Base-by-base conservation (phyloP, 2,888 invertebrate genomes). In the Dolichopus griseipennis region DNA sequence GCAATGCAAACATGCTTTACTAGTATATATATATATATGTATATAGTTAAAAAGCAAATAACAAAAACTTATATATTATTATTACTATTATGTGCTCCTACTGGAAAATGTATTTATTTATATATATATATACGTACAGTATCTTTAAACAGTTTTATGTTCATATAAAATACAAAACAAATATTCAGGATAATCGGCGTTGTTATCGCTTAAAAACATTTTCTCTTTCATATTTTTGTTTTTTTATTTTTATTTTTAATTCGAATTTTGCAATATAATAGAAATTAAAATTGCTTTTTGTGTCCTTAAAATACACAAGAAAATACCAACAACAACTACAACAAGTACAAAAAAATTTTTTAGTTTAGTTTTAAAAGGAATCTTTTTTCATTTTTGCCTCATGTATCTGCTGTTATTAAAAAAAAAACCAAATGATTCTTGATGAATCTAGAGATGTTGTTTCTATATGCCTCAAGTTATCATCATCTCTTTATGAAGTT, bases 171-270 rank as follows among this genome's bases (percentile, higher is more conserved):
- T 27, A 27, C 27, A 27, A 27, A 27, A 27, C 27, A 27, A 6
- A 52, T 12, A 52, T 52, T 52, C 52, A 52, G 52, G 52, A 52
- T 52, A 52, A 52, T 52, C 52, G 52, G 52, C 18, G 52, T 52
- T 52, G 52, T 52, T 52, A 52, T 52, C 52, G 52, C 52, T 52
- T 52, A 15, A 52, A 52, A 18, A 52, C 52, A 52, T 52, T 52
- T 52, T 52, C 18, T 52, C 18, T 52, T 37, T 7, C 52, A 10
- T 43, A 15, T 52, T 52, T n/a, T 18, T n/a, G 6, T 52, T 52
- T 52, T 52, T 52, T 27, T 27, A 18, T 52, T 52, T 52, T 52
- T 52, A 2, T 52, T 52, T 15, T 52, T 52, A n/a, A 12, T 18
- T 37, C 37, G 27, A 27, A 37, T 52, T 52, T 52, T 52, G 52